Percentiles rank a stretch among this genome's conserved stretches.
Conservation (phyloP, 2,113 vertebrate genomes). For the Myiopsitta monachus region DNA sequence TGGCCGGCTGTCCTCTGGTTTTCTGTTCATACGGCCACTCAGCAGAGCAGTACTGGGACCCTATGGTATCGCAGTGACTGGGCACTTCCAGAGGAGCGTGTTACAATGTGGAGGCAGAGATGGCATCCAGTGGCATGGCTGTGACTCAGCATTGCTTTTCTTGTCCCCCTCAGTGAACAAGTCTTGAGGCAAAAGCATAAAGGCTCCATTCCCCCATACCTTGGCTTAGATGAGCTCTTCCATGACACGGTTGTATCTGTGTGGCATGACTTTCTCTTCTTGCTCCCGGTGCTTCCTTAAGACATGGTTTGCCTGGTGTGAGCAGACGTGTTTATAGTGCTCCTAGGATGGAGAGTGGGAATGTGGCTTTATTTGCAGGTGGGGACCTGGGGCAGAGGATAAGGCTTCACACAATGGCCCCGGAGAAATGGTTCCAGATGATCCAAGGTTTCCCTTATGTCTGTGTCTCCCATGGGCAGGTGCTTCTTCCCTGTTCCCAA, state of each 20-base stretch:
- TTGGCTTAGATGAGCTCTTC: background rate
- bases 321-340: background rate
- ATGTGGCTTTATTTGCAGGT: background rate
- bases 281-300: accelerated
- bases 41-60: accelerated
- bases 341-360: background rate
- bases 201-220: no score
- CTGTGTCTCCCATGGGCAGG: background rate
- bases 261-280: background rate
- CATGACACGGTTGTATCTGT: background rate
- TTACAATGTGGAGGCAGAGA: background rate
- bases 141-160: background rate
- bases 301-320: background rate
- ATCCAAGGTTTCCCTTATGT: background rate
- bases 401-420: background rate
- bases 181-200: background rate
- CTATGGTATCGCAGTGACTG: background rate
- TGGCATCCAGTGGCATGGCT: background rate
- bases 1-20: background rate
- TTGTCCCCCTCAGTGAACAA: background rate
- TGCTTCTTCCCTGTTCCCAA: background rate
- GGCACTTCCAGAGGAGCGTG: background rate
- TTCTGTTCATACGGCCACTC: accelerated
- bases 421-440: background rate
- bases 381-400: background rate